Base-by-base conservation (phyloP, 2,113 vertebrate genomes). In the Seriola rivoliana region DNA sequence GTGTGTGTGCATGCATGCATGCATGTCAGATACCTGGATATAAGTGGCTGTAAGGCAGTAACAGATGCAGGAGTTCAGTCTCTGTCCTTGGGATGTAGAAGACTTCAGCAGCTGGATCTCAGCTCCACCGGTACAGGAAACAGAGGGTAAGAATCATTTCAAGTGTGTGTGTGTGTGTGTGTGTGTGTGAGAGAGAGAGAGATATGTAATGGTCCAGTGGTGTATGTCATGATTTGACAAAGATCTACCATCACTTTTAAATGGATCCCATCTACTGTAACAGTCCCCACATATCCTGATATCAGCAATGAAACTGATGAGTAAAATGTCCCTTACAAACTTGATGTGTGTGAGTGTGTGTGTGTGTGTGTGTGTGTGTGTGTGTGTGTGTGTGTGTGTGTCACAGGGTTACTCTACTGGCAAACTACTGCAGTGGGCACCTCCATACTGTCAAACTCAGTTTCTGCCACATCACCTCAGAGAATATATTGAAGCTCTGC, bases 401-500 rank as follows among this genome's bases (percentile, higher is more conserved):
- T 83, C 1, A 50, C 70, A 95, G 91, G 32, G 69, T 94, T 66
- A 54, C 19, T 67, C 84, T 92, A 11, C 71, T 94, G 74, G 89
- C 82, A 42, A 94, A 85, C 42, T 95, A 95, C 85, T 94, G 84
- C 77, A 90, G 78, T 52, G 16, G 42, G 46, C 87, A 78, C 64
- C 74, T 95, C 55, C 84, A 92, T 78, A 79, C 57, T 12, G 14
- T 93, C 72, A 95, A 96, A 85, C 78, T 95, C 48, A 94, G 16
- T 88, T 96, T 95, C 91, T 96, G 90, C 59, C 89, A 86, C 71
- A 21, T 92, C 42, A 91, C 78, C 42, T 40, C 48, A 66, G 70
- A 91, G 84, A 84, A 70, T 21, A 80, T 87, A 85, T 46, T 89
- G 87, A 94, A 90, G 40, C 74, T 93, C 48, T 90, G 81, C 65